Base-by-base conservation (phyloP, 2,888 invertebrate genomes). In the Cepaea hortensis region DNA sequence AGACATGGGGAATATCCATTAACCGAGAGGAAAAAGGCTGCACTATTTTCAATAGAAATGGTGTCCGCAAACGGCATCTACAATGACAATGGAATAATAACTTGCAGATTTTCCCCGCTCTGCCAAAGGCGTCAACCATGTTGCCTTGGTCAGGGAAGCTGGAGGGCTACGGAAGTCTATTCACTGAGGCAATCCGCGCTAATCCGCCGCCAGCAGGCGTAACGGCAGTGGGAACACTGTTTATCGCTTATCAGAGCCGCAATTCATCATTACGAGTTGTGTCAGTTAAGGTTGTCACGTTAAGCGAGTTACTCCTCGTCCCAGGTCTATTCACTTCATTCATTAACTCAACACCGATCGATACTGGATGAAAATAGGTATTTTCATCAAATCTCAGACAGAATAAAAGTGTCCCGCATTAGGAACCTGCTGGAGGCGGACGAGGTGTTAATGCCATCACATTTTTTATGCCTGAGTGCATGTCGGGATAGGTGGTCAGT, bases 171-270 rank as follows among this genome's bases (percentile, higher is more conserved):
- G 35, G 62, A 46, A 61, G 79, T 79, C 79, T 79, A 61, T 79
- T 79, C 13, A 79, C 15, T 1, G 62, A 18, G 13, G 35, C 79
- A 62, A 62, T 79, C 62, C 3, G 62, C 79, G 35, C 11, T 62
- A 79, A 79, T 79, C 62, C 35, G 62, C 62, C 35, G 13, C 61
- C 62, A 62, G 15, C 35, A 46, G 62, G 55, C 62, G 13, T 20
- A 23, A 35, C 35, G 13, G 35, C 18, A 23, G 79, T 46, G 79
- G 62, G 79, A 79, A 79, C 79, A 79, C 35, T 35, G 62, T 79
- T 79, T 79, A 35, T 79, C 79, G 79, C 79, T 79, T 79, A 79
- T 46, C 79, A 79, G 15, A 79, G 62, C 62, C 5, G 18, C 35
- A 62, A 79, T 62, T 62, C 46, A 35, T 62, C 35, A 62, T 61